Evolutionary conservation across 2,113 vertebrate species (phyloP).

Genomic region (Solenodon paradoxus): DNA sequence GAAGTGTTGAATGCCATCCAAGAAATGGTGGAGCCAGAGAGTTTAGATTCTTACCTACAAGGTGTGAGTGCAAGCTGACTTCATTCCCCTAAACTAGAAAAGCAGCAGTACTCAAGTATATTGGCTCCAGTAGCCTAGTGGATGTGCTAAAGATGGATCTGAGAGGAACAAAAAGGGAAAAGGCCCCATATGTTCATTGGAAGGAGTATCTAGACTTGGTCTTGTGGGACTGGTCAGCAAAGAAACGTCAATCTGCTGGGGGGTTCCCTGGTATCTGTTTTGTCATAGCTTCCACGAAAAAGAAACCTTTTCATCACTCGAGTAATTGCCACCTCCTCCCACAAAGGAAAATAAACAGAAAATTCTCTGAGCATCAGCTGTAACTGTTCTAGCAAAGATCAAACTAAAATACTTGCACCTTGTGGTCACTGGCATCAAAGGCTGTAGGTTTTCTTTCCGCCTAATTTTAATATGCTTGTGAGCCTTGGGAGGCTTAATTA

Average conservation of each 20-base stretch:
- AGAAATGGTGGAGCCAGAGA: background rate
- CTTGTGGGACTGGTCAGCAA: background rate
- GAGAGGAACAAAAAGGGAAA: background rate
- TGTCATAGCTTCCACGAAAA: background rate
- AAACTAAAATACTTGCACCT: conserved; percentile 34
- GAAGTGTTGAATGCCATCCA: background rate
- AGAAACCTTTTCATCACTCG: conserved; percentile 28
- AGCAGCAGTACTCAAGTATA: background rate
- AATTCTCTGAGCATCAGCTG: background rate
- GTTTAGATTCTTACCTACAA: background rate
- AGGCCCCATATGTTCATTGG: background rate
- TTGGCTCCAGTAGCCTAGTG: background rate
- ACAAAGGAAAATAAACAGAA: conserved; percentile 42
- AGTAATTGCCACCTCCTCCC: background rate
- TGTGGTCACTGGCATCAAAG: conserved; percentile 61
- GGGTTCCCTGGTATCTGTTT: background rate
- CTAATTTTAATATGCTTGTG: conserved; percentile 65
- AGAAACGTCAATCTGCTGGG: fast-evolving
- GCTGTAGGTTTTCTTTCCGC: conserved; percentile 55
- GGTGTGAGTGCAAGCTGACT: background rate
- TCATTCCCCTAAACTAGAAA: background rate
- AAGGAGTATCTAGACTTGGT: fast-evolving
- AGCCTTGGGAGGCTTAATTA: conserved; percentile 78
- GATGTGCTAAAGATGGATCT: background rate
- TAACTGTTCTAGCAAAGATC: background rate